Base-by-base conservation (phyloP, 2,888 invertebrate genomes). In the Epistrophe grossulariae region DNA sequence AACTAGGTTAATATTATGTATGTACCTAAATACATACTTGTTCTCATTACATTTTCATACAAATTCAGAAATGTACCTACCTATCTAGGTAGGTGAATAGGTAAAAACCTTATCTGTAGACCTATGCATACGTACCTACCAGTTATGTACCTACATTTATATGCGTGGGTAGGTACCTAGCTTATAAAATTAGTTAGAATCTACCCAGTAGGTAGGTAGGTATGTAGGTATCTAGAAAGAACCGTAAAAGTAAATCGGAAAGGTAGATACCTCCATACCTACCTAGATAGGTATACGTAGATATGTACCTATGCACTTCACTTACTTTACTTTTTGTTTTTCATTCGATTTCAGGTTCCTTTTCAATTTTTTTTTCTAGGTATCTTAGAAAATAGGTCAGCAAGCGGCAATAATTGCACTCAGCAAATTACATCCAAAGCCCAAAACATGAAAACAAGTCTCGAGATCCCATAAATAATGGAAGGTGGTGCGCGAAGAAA, bases 361-460 rank as follows among this genome's bases (percentile, higher is more conserved):
- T 59, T 48, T 38, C 43, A 3, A 28, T 7, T 50, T 50, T 24
- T 50, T 6, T 38, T 19, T 72, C 60, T 19, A n/a, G 24, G 24
- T 24, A 45, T 57, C 17, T 45, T 43, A 38, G 71, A 64, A 85
- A 85, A 81, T 85, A 85, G 85, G 85, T 85, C 85, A 82, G 71
- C 81, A 70, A 81, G 81, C 78, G 81, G 35, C 73, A 73, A 59
- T 59, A 57, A 84, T 64, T 79, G 76, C 79, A 78, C 72, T 43
- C 24, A 62, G 24, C 11, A 62, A 62, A 43, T 62, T 66, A 15
- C 17, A 31, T 19, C 24, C 38, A 52, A 70, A 70, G 24, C 70
- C 24, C 40, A 31, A 70, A 70, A 70, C 52, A 55, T 55, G 24
- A 31, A 70, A 70, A 70, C 52, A 55, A 70, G 24, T 28, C 55